phyloP scores from a whole-genome alignment of 2,113 vertebrate species.

The Podiceps cristatus region DNA sequence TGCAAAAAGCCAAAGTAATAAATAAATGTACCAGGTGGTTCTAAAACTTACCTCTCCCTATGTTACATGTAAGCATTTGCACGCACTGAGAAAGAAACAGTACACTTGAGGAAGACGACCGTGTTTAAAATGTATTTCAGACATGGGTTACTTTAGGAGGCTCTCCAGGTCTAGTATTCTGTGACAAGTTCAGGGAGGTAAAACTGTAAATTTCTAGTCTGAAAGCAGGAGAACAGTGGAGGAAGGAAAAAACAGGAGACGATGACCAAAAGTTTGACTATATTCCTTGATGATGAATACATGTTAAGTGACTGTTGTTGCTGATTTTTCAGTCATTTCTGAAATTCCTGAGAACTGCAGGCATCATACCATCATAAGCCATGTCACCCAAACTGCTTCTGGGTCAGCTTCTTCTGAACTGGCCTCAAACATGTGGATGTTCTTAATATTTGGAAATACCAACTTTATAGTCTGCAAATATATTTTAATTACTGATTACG shows the following conservation, averaged over 20 bases:
- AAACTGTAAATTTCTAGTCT: not conserved
- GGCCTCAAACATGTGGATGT: not conserved
- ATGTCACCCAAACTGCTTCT: not conserved
- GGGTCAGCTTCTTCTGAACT: not conserved
- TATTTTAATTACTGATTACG: not conserved
- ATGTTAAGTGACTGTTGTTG: not conserved
- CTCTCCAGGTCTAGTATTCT: not conserved
- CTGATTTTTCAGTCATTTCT: not conserved
- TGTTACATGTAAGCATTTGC: not conserved
- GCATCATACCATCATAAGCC: not conserved
- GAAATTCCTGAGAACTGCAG: not conserved
- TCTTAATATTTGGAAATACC: not conserved
- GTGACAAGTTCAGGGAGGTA: not conserved
- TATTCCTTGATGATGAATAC: not conserved
- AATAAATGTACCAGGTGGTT: not conserved
- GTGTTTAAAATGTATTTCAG: not conserved
- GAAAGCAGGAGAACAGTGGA: not conserved
- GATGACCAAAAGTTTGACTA: not conserved
- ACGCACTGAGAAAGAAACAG: not conserved
- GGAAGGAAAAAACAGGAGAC: not conserved
- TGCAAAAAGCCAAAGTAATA: not conserved
- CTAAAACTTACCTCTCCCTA: not conserved
- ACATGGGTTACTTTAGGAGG: not conserved
- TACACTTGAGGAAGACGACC: accelerated
- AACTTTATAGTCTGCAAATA: not conserved